Base-by-base conservation (phyloP, 2,797 vertebrate genomes). In the Melanotaenia nigrans region DNA sequence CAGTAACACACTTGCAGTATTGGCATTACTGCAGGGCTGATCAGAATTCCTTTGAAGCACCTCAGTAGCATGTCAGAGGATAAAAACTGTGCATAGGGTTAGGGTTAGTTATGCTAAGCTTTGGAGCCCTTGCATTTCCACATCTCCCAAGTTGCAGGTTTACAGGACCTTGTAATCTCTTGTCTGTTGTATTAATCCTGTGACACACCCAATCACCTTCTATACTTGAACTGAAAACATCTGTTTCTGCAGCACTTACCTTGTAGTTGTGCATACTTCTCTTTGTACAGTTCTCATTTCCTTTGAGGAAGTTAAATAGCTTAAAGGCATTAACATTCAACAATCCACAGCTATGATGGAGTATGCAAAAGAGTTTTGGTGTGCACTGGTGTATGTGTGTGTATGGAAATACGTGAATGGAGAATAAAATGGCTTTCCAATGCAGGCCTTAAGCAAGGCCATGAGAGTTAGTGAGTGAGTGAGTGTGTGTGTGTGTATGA, bases 361-460 rank as follows among this genome's bases (percentile, higher is more conserved):
- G 67, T 57, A 12, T 42, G 53, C 30, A 71, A 67, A 63, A 65
- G 59, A 61, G 78, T 54, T 73, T 40, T 20, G 20, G 72, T 73
- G 59, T 68, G 62, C 67, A 25, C 65, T 63, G 63, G 73, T 75
- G 67, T 54, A 68, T 63, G 73, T 73, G 67, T 59, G 49, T 78
- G 66, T 82, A 77, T 74, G 66, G 72, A 81, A 74, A 82, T 86
- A 84, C 69, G 77, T 87, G 88, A 87, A 81, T 2, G 55, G 84
- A 84, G 76, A 84, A 84, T 86, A 70, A 90, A 93, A 69, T 62
- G 71, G 71, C 58, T 88, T 75, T 85, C 66, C 65, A 77, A 55
- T 72, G 68, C 13, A 51, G 78, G 82, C 81, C 86, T 84, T 81
- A 58, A 82, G 85, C 82, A 73, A 84, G 59, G 68, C 61, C 68